Conservation (phyloP, 2,113 vertebrate species). For the Alligator mississippiensis region DNA sequence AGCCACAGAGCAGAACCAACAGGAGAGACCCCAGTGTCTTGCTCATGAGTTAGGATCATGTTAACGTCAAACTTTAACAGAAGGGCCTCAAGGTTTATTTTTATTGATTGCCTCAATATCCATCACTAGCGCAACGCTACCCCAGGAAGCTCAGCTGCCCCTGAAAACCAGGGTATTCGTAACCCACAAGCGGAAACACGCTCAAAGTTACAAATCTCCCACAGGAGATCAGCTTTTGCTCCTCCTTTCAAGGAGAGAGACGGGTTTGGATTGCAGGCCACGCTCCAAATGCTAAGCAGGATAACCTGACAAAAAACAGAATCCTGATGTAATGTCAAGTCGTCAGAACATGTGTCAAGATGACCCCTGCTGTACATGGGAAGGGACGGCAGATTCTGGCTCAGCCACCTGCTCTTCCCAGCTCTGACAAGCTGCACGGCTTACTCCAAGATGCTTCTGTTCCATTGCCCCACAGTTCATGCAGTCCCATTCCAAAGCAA, state of each 20-base stretch:
- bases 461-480: background rate
- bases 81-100: background rate
- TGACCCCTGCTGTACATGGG: background rate
- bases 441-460: background rate
- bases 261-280: accelerated
- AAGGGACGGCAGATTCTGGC: background rate
- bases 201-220: accelerated
- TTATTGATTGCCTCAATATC: accelerated
- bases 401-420: background rate
- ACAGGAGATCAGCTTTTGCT: background rate
- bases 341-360: background rate
- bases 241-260: accelerated
- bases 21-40: accelerated
- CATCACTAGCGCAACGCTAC: accelerated
- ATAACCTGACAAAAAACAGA: accelerated
- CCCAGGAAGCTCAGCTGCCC: background rate
- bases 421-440: background rate
- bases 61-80: background rate
- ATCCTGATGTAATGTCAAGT: background rate
- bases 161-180: background rate
- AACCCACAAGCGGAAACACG: accelerated
- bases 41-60: accelerated
- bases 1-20: background rate
- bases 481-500: background rate
- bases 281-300: accelerated